Evolutionary conservation across 1,140 invertebrate species (phyloP), one percentile per base, ranked within the genome.

Genomic region (Drosophila ficusphila): DNA sequence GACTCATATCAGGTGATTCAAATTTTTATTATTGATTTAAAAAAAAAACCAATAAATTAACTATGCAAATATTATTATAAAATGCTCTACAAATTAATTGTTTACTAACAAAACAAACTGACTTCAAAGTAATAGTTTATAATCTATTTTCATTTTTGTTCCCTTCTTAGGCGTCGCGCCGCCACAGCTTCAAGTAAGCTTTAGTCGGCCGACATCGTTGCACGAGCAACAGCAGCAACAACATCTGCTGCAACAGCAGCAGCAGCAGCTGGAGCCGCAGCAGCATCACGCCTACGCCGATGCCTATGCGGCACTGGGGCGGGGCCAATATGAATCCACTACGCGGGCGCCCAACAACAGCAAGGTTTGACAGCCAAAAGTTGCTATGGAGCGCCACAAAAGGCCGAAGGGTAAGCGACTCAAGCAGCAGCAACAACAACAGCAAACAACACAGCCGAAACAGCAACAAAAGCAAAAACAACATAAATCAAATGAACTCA

Each of bases 271-370:
- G 8, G 52, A 60, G 3, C 49, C 62, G 11, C 79, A 93, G 58
- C 76, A 79, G 31, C 76, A 57, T 12, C 72, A 76, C 14, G 73
- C 73, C 23, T 89, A 88, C 46, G 76, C 89, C 31, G 95, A 95
- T 90, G 94, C 94, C 70, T 94, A 94, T 73, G 94, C 94, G 72
- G 95, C 94, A 90, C 91, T 93, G 86, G 93, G 93, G 89, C 92
- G 93, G 86, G 83, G 92, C 90, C 92, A 92, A 74, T 88, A 92
- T 90, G 91, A 92, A 90, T 91, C 91, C 92, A 90, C 83, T 27
- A 77, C 82, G 76, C 93, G 92, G 90, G 72, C 82, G 92, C 93
- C 92, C 56, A 71, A 65, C 71, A 82, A 76, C 39, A 82, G 57
- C 49, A 94, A 94, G 90, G 93, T 93, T 90, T 94, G 93, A 94